Base-by-base conservation (phyloP, 1,140 invertebrate genomes). In the Nebria ingens region DNA sequence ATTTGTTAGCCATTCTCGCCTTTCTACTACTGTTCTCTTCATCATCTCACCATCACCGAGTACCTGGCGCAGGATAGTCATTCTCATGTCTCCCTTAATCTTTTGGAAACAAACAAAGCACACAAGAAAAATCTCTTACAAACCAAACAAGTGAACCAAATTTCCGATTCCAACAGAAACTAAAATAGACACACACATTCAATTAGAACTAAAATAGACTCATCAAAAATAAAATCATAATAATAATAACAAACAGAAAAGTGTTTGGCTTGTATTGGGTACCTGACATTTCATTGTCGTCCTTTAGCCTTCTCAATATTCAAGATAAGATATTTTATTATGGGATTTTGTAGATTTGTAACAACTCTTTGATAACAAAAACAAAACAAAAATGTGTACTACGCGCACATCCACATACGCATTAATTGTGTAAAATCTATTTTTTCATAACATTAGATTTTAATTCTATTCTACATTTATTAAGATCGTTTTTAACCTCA, bases 271-370 rank as follows among this genome's bases (percentile, higher is more conserved):
- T 4, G 40, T 17, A 45, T 45, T n/a, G n/a, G 40, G 40, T 45
- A 45, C 40, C 40, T 45, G 40, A 45, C 40, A 45, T 45, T 45
- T 45, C 15, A 11, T 6, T 45, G 40, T 45, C 40, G 40, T 45
- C 40, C 40, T 45, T n/a, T n/a, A 34, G 25, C 25, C 25, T 34
- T 34, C 25, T 34, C 25, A 34, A 34, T 34, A 34, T 34, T 34
- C 40, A 45, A n/a, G 15, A 45, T 11, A 17, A 45, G 15, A 45
- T 45, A 45, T 45, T 45, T 45, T 45, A 45, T 45, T 45, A 45
- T 45, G 40, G 40, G 40, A 45, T 45, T 45, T 45, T 45, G 6
- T 45, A 45, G 40, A 45, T 45, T 45, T 45, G 40, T 45, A 45
- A 45, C 40, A 45, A 45, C 40, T 45, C 40, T 45, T 45, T 45